phyloP scores from a whole-genome alignment of 2,113 vertebrate species.

The Atherinomorus stipes region DNA sequence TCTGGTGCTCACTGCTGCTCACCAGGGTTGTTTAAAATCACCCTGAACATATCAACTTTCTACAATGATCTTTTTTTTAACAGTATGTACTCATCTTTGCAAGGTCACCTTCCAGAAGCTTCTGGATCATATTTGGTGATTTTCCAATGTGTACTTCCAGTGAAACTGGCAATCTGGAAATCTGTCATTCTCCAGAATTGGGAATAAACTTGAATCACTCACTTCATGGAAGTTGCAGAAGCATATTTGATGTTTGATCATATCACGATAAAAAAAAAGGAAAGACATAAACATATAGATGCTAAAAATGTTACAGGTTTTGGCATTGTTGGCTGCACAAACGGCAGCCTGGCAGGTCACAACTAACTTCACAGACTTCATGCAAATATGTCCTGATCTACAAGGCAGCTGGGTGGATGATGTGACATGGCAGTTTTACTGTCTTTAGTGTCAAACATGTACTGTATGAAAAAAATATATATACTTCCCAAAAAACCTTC shows the following conservation, averaged over 20 bases:
- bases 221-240: not conserved
- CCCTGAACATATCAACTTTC: too few relatives aligned
- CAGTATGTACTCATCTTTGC: not conserved
- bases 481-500: too few relatives aligned
- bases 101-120: not conserved
- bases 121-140: not conserved
- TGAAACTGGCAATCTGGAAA: not conserved
- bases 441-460: too few relatives aligned
- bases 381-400: not conserved
- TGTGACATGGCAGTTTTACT: too few relatives aligned
- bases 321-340: conserved; percentile 10
- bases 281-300: not conserved
- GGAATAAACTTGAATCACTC: not conserved
- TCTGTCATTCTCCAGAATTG: not conserved
- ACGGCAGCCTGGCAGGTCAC: conserved; percentile 46
- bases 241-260: not conserved
- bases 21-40: too few relatives aligned
- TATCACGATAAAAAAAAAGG: too few relatives aligned
- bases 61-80: not conserved
- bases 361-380: conserved; percentile 1
- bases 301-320: not conserved
- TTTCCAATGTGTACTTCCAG: not conserved
- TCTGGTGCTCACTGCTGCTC: not conserved
- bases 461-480: too few relatives aligned
- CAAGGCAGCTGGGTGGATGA: too few relatives aligned